These are phyloP conservation scores for Akabosia matsudoensis DNA, from an alignment of 1,140 invertebrate species.

Conservation along the genomic window DNA sequence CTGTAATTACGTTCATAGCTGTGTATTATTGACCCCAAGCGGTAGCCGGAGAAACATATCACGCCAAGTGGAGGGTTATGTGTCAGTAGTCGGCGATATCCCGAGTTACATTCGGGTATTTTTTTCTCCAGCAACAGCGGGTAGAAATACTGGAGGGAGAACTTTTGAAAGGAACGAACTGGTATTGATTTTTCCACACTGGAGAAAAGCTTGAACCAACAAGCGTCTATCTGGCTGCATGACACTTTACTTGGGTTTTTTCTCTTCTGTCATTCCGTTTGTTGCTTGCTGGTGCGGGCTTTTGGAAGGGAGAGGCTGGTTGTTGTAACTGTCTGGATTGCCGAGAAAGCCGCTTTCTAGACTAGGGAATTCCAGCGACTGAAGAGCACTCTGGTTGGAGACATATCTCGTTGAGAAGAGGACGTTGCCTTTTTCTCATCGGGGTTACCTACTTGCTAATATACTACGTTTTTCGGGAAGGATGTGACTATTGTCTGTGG, in stretches of 20 bases:
- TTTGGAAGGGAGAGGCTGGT: no score
- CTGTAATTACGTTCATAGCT: background rate
- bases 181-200: background rate
- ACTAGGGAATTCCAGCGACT: no score
- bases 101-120: background rate
- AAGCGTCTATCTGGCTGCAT: no score
- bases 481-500: no score
- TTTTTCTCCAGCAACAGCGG: background rate
- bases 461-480: no score
- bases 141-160: background rate
- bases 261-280: background rate
- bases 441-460: no score
- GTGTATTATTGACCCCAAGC: background rate
- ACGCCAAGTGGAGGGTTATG: background rate
- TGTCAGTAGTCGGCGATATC: background rate
- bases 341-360: background rate
- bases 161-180: background rate
- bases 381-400: no score
- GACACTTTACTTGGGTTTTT: background rate
- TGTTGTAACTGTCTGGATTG: background rate
- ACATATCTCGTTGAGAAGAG: no score
- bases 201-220: background rate
- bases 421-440: background rate
- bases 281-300: background rate
- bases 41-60: background rate